Percentiles rank a stretch among this genome's conserved stretches.
Conservation (phyloP, 2,113 vertebrate genomes). For the Herpetotheres cachinnans region DNA sequence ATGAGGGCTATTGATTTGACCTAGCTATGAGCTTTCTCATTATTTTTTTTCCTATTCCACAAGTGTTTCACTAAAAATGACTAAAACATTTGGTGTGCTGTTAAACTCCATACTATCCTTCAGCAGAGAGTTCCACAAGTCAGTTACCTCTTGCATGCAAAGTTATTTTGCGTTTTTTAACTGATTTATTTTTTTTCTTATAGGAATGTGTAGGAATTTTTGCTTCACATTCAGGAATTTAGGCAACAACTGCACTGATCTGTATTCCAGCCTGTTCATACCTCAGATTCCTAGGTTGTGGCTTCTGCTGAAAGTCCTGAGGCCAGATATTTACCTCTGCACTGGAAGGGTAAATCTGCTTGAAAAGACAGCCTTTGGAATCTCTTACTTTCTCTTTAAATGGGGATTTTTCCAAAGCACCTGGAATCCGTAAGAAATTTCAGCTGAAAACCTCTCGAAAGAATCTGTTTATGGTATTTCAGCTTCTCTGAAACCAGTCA, state of each 20-base stretch:
- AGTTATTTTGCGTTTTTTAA: neutral
- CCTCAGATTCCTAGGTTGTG: neutral
- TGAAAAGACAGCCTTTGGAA: neutral
- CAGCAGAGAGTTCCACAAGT: neutral
- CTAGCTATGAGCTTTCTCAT: neutral
- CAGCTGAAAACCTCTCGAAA: neutral
- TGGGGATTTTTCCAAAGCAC: neutral
- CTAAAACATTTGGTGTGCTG: neutral
- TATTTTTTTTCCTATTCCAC: neutral
- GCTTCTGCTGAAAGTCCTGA: neutral
- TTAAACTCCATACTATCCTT: neutral
- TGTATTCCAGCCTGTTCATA: neutral
- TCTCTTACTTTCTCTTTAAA: neutral
- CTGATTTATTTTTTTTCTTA: neutral
- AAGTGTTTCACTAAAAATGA: neutral
- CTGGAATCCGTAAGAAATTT: neutral
- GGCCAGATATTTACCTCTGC: neutral
- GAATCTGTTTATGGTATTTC: neutral
- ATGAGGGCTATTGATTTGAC: neutral
- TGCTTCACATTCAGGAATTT: neutral
- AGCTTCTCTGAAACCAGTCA: neutral
- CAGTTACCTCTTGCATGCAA: neutral
- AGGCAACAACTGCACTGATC: neutral
- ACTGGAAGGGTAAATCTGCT: neutral
- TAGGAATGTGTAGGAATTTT: neutral